These are phyloP conservation scores for Percopsis omiscomaycus DNA, from an alignment of 2,797 vertebrate genomes.

Conservation along the genomic window DNA sequence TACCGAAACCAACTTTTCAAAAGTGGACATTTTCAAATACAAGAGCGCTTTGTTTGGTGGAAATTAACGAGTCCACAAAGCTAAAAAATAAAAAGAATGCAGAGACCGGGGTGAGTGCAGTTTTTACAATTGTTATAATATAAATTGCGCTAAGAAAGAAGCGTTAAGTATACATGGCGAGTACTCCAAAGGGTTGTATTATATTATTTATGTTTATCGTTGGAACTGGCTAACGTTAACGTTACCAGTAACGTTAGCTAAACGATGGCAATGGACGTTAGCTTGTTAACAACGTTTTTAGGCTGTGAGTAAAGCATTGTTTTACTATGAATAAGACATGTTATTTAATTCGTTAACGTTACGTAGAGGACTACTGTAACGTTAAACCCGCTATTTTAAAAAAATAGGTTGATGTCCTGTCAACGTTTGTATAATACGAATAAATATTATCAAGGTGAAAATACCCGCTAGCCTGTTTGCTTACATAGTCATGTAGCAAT, in stretches of 20 bases:
- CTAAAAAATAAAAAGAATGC: constrained; percentile 52
- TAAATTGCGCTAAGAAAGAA: neutral
- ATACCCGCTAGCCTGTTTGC: too few relatives aligned
- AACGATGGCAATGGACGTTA: too few relatives aligned
- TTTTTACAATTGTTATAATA: fast-evolving
- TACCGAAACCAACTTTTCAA: constrained; percentile 20
- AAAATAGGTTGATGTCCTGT: too few relatives aligned
- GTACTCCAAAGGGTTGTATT: neutral
- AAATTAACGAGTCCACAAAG: neutral
- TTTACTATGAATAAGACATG: too few relatives aligned
- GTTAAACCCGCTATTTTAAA: too few relatives aligned
- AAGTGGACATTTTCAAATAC: constrained; percentile 67
- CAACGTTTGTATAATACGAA: too few relatives aligned
- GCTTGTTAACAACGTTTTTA: too few relatives aligned
- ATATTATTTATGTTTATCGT: neutral
- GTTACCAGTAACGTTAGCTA: neutral
- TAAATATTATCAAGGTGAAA: too few relatives aligned
- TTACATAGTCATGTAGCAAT: neutral
- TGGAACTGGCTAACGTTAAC: neutral
- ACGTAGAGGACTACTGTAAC: too few relatives aligned
- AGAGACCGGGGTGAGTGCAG: constrained; percentile 56
- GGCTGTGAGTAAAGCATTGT: too few relatives aligned
- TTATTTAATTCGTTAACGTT: too few relatives aligned
- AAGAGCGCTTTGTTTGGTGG: constrained; percentile 35
- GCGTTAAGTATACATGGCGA: neutral